These are phyloP conservation scores for Malthinus flaveolus DNA, from an alignment of 2,888 invertebrate genomes.

Conservation along the genomic window DNA sequence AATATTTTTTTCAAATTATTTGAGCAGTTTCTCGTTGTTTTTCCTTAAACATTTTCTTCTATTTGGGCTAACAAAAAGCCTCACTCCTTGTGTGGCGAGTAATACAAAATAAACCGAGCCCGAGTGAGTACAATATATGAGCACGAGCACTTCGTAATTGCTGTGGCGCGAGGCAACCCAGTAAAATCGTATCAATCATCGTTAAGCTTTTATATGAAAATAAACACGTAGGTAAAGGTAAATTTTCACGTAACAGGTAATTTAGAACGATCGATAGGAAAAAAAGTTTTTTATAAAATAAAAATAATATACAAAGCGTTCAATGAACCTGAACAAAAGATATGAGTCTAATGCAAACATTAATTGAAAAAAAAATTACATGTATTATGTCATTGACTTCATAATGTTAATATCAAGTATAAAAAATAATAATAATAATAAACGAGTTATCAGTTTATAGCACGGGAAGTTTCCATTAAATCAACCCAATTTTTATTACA, in stretches of 20 bases:
- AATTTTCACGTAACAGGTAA: neutral
- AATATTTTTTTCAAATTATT: no score
- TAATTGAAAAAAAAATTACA: conserved; percentile 7
- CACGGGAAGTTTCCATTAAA: conserved; percentile 7
- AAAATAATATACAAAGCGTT: conserved; percentile 8
- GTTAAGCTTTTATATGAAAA: no score
- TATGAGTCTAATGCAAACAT: neutral
- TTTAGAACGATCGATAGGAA: neutral
- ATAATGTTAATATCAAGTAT: neutral
- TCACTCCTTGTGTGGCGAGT: no score
- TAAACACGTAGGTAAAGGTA: neutral
- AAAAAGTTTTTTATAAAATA: neutral
- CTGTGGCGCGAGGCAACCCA: no score
- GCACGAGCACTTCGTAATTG: no score
- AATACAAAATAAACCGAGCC: no score
- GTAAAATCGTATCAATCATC: no score
- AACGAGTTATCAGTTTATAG: conserved; percentile 9
- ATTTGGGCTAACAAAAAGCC: no score
- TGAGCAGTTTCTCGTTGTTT: no score
- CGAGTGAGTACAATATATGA: no score
- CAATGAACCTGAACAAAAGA: conserved; percentile 12
- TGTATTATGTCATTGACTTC: conserved; percentile 23
- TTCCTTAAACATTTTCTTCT: no score
- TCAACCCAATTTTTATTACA: conserved; percentile 2
- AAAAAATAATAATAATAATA: no score